phyloP scores from a whole-genome alignment of 2,113 vertebrate genomes.

The Burhinus oedicnemus region DNA sequence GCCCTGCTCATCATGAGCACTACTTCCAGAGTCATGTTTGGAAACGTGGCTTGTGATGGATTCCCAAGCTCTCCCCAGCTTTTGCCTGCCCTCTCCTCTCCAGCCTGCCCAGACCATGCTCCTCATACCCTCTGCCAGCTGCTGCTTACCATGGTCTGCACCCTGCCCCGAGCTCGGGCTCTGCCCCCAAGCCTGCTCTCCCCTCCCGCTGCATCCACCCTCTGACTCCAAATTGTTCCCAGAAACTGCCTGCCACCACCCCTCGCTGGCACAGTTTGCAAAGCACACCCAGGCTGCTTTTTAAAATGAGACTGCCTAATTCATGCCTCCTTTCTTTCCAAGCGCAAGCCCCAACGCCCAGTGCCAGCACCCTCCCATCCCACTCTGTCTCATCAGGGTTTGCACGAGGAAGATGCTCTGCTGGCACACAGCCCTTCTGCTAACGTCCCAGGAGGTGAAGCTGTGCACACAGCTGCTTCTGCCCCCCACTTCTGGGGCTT shows the following conservation, averaged over 20 bases:
- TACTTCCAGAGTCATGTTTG: background rate
- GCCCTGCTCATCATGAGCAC: background rate
- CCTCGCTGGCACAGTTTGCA: no score
- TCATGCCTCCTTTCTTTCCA: background rate
- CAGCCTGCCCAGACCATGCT: no score
- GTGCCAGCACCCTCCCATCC: background rate
- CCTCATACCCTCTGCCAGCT: background rate
- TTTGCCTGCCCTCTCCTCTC: background rate
- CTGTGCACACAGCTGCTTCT: background rate
- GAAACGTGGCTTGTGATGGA: background rate
- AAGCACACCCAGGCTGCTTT: background rate
- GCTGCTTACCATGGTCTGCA: background rate
- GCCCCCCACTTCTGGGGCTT: no score
- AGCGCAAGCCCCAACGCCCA: background rate
- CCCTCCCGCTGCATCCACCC: background rate
- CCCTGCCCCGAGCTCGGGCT: background rate
- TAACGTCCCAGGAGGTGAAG: no score
- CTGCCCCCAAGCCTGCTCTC: background rate
- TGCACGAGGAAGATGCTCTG: background rate
- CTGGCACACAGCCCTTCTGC: background rate
- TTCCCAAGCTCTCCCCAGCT: background rate
- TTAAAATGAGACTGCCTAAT: background rate
- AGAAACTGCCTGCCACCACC: background rate
- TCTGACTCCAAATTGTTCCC: background rate
- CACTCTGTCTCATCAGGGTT: no score